A percentile compares a stretch with the other conserved stretches of the same genome.
These are phyloP conservation scores for Ennomos erosarius DNA, from an alignment of 2,888 invertebrate genomes.

Conservation along the genomic window DNA sequence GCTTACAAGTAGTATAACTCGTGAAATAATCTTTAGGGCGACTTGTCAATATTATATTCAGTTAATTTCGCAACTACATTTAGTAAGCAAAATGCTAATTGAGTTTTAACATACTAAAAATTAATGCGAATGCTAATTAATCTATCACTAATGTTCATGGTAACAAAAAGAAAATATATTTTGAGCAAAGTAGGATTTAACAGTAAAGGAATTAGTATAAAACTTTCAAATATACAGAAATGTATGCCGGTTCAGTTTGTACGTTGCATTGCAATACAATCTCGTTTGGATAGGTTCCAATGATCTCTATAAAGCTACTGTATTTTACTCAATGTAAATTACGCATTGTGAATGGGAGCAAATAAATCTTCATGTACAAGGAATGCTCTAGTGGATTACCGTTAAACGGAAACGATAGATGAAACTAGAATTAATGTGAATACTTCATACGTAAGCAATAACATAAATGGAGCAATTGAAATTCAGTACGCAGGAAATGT, in stretches of 20 bases:
- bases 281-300: constrained; percentile 56
- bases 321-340: constrained; percentile 49
- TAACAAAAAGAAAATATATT: background rate
- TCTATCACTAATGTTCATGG: too few species aligned
- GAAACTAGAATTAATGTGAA: constrained; percentile 34
- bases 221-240: constrained; percentile 30
- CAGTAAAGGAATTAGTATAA: constrained; percentile 1
- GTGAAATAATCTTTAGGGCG: constrained; percentile 1
- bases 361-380: constrained; percentile 48
- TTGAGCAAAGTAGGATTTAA: background rate
- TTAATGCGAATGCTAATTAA: too few species aligned
- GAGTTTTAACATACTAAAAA: too few species aligned
- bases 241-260: constrained; percentile 27
- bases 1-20: background rate
- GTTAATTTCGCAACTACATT: too few species aligned
- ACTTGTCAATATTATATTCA: constrained; percentile 8
- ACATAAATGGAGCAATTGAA: constrained; percentile 35
- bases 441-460: constrained; percentile 36
- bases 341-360: constrained; percentile 50
- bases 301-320: constrained; percentile 42
- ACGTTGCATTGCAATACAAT: constrained; percentile 31
- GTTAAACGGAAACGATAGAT: constrained; percentile 40
- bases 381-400: constrained; percentile 46
- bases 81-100: too few species aligned
- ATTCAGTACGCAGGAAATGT: constrained; percentile 34